phyloP scores from a whole-genome alignment of 2,888 invertebrate species.

The Congeria kusceri region DNA sequence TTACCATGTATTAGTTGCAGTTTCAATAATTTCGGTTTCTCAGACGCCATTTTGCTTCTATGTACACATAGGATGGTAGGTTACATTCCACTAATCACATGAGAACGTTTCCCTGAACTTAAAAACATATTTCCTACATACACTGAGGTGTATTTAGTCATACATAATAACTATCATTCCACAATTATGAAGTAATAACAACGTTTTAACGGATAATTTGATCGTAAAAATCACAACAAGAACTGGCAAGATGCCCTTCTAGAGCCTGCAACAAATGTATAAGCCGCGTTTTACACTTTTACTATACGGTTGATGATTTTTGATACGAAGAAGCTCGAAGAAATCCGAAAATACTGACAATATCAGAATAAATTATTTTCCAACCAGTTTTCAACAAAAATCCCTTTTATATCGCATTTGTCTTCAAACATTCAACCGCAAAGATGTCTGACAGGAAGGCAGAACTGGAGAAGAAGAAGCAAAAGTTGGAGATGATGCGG shows the following conservation, averaged over 20 bases:
- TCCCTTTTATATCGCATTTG: not conserved
- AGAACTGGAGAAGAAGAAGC: constrained; percentile 85
- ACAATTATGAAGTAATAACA: too few relatives aligned
- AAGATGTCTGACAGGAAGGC: constrained; percentile 83
- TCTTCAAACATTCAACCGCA: not conserved
- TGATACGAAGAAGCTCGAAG: too few relatives aligned
- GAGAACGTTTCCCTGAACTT: not conserved
- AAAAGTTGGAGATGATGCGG: constrained; percentile 84
- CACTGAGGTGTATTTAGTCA: too few relatives aligned
- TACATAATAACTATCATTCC: too few relatives aligned
- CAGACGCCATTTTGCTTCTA: constrained; percentile 59
- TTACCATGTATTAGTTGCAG: constrained; percentile 62
- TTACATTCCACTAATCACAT: too few relatives aligned
- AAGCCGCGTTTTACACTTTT: too few relatives aligned
- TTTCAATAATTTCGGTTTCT: constrained; percentile 41
- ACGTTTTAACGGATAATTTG: too few relatives aligned
- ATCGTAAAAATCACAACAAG: not conserved
- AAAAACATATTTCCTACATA: too few relatives aligned
- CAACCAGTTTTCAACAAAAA: not conserved
- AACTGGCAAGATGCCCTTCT: too few relatives aligned
- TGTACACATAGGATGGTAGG: not conserved
- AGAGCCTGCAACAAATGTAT: too few relatives aligned
- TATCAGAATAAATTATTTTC: not conserved
- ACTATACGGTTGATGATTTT: too few relatives aligned
- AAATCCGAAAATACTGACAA: too few relatives aligned